Conservation (phyloP, 1,140 invertebrate species). For the Antheraea mylitta region DNA sequence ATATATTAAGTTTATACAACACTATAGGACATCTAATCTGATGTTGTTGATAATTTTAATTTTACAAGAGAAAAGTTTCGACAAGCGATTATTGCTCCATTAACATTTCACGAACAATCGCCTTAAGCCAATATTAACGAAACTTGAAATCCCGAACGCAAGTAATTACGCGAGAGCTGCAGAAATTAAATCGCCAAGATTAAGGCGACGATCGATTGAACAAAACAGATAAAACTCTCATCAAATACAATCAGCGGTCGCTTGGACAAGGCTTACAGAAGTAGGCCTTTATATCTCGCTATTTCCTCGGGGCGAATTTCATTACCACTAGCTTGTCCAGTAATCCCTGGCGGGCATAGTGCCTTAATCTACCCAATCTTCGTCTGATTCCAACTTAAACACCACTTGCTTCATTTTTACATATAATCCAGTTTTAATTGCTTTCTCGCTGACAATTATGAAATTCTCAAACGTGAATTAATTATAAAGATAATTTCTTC, state of each 20-base stretch:
- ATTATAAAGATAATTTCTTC: slow-evolving; percentile 61
- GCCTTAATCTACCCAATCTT: slow-evolving; percentile 69
- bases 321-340: slow-evolving; percentile 70
- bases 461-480: slow-evolving; percentile 69
- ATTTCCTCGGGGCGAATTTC: slow-evolving; percentile 72
- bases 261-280: slow-evolving; percentile 66
- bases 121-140: slow-evolving; percentile 31
- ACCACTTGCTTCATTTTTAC: slow-evolving; percentile 70
- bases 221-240: slow-evolving; percentile 71
- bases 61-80: slow-evolving; percentile 13
- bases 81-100: slow-evolving; percentile 18
- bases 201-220: slow-evolving; percentile 49
- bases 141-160: slow-evolving; percentile 38
- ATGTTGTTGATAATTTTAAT: slow-evolving; percentile 3
- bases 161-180: slow-evolving; percentile 10
- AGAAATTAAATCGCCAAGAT: slow-evolving; percentile 54
- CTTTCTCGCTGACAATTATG: slow-evolving; percentile 56
- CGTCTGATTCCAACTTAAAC: slow-evolving; percentile 68
- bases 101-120: slow-evolving; percentile 28
- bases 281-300: slow-evolving; percentile 59
- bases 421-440: slow-evolving; percentile 77
- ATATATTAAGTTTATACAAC: neutral
- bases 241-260: slow-evolving; percentile 71
- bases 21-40: neutral
- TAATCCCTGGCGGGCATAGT: slow-evolving; percentile 65